Conservation (phyloP, 2,888 invertebrate genomes). For the Vanessa cardui region DNA sequence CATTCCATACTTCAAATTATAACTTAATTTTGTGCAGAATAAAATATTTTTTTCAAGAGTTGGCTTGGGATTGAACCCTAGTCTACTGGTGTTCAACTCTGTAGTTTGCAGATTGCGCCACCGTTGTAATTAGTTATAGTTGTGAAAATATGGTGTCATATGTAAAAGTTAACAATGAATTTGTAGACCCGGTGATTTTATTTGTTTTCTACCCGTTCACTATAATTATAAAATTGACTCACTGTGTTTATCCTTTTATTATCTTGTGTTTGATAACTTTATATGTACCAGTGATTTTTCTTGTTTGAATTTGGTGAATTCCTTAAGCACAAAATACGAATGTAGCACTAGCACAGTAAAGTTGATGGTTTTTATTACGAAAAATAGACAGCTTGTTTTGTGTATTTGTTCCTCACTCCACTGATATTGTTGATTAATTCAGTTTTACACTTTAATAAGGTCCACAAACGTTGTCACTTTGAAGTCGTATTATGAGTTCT, state of each 20-base stretch:
- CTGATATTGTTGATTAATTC: conserved; percentile 10
- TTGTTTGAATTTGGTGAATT: conserved; percentile 6
- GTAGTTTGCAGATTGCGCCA: conserved; percentile 10
- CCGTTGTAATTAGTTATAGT: conserved; percentile 6
- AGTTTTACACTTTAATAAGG: conserved; percentile 10
- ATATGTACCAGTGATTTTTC: conserved; percentile 9
- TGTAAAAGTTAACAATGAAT: conserved; percentile 10
- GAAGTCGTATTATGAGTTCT: too few species aligned
- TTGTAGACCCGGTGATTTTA: conserved; percentile 11
- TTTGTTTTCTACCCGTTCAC: conserved; percentile 13
- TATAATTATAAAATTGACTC: conserved; percentile 6
- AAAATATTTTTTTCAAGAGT: conserved; percentile 9
- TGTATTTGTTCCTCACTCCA: conserved; percentile 7
- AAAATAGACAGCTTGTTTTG: conserved; percentile 10
- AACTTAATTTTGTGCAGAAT: conserved; percentile 5
- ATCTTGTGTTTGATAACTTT: conserved; percentile 2
- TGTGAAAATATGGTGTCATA: conserved; percentile 11
- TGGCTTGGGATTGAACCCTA: conserved; percentile 12
- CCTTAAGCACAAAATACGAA: conserved; percentile 14
- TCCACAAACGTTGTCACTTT: conserved; percentile 11
- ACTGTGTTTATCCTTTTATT: conserved; percentile 10
- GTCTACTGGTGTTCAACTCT: conserved; percentile 3
- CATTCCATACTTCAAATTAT: conserved; percentile 3
- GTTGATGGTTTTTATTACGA: conserved; percentile 11
- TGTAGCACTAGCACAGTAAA: conserved; percentile 13